Evolutionary conservation across 2,797 vertebrate species (phyloP).

Genomic region (Petrocephalus schoutedeni): DNA sequence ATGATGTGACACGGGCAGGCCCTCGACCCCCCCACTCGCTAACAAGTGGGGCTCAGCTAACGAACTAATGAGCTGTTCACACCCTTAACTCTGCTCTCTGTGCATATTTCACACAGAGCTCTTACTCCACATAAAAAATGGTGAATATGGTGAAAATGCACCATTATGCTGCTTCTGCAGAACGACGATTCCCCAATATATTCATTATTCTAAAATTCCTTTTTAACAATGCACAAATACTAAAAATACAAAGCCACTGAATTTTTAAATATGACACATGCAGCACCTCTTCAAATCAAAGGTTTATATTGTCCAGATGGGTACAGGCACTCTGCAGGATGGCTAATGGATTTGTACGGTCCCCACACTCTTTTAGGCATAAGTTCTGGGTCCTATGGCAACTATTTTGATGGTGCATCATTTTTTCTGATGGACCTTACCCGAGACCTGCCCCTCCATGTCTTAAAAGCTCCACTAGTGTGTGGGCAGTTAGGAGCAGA

Average conservation of each 20-base stretch:
- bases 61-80: not conserved
- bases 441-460: not conserved
- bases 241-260: not conserved
- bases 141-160: not conserved
- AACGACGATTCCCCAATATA: not conserved
- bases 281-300: not conserved
- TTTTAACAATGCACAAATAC: not conserved
- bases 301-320: not conserved
- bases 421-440: not conserved
- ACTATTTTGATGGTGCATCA: not conserved
- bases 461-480: not conserved
- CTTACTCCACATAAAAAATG: slow-evolving; percentile 3
- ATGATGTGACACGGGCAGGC: not conserved
- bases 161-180: not conserved
- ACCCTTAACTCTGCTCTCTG: not conserved
- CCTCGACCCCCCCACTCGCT: too few relatives aligned
- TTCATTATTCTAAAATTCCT: not conserved
- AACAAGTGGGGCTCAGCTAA: not conserved
- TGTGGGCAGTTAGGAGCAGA: not conserved
- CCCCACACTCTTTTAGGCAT: not conserved
- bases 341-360: not conserved
- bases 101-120: not conserved
- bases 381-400: not conserved
- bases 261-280: not conserved
- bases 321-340: not conserved